phyloP scores from a whole-genome alignment of 1,140 invertebrate genomes.

The Hylaeus volcanicus region DNA sequence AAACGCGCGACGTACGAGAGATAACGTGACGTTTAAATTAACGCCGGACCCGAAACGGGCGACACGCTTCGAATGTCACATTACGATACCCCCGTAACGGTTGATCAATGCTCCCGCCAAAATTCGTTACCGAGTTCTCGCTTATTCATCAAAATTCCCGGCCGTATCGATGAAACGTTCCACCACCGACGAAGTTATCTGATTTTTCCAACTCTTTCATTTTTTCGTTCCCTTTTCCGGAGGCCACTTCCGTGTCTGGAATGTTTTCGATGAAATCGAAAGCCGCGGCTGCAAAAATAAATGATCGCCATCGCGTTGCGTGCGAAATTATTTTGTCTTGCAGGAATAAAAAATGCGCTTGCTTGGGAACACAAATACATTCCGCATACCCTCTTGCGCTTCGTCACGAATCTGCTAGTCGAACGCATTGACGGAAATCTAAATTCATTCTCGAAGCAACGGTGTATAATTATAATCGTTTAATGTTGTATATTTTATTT shows the following conservation, averaged over 20 bases:
- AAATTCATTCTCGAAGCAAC: neutral
- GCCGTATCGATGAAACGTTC: slow-evolving; percentile 39
- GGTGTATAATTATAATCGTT: neutral
- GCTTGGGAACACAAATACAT: no score
- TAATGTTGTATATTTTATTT: no score
- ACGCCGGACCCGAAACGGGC: slow-evolving; percentile 41
- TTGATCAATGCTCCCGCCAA: slow-evolving; percentile 57
- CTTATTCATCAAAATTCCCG: slow-evolving; percentile 60
- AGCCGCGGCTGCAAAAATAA: slow-evolving; percentile 32
- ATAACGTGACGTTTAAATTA: slow-evolving; percentile 67
- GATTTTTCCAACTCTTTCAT: slow-evolving; percentile 22
- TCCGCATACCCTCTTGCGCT: no score
- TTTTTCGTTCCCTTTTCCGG: neutral
- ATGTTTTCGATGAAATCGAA: slow-evolving; percentile 16
- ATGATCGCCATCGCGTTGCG: slow-evolving; percentile 6
- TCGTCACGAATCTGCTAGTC: no score
- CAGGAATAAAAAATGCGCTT: no score
- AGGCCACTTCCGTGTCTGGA: no score
- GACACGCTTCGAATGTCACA: slow-evolving; percentile 57
- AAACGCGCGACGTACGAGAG: slow-evolving; percentile 52
- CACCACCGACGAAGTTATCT: slow-evolving; percentile 31
- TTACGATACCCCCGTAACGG: slow-evolving; percentile 50
- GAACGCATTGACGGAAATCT: no score
- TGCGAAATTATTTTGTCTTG: no score
- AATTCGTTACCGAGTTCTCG: slow-evolving; percentile 57